Conservation (phyloP, 2,113 vertebrate genomes). For the Petaurus breviceps region DNA sequence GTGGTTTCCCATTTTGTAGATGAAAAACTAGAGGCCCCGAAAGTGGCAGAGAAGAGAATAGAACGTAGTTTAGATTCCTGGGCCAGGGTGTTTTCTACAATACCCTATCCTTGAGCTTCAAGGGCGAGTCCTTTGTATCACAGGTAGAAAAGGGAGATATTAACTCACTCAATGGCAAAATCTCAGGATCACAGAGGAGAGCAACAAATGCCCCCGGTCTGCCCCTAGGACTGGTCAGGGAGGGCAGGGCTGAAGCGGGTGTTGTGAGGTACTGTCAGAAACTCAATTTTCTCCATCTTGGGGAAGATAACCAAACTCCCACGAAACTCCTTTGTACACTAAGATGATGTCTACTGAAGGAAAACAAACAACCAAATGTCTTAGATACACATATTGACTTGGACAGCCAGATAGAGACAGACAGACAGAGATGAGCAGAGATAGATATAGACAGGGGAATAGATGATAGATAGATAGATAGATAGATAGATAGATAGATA, state of each 20-base stretch:
- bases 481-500: not conserved
- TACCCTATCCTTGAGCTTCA: not conserved
- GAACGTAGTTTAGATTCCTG: not conserved
- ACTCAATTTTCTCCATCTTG: not conserved
- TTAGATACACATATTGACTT: not conserved
- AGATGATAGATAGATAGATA: not conserved
- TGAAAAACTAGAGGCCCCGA: not conserved
- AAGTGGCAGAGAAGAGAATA: not conserved
- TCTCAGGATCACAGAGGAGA: not conserved
- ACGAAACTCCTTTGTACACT: not conserved
- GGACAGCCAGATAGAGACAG: not conserved
- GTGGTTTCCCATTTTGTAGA: not conserved
- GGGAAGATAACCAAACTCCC: not conserved
- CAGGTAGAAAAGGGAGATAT: not conserved
- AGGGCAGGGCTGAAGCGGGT: not conserved
- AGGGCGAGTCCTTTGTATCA: not conserved
- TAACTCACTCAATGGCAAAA: not conserved
- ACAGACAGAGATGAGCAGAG: too few species aligned
- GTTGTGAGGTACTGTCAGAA: not conserved
- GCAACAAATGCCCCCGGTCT: not conserved
- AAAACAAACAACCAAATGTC: not conserved
- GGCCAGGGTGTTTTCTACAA: not conserved
- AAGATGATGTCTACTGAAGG: not conserved
- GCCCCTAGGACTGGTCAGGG: not conserved
- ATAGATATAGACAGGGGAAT: not conserved